Conservation (phyloP, 2,888 invertebrate species). For the Hartigia nigra region DNA sequence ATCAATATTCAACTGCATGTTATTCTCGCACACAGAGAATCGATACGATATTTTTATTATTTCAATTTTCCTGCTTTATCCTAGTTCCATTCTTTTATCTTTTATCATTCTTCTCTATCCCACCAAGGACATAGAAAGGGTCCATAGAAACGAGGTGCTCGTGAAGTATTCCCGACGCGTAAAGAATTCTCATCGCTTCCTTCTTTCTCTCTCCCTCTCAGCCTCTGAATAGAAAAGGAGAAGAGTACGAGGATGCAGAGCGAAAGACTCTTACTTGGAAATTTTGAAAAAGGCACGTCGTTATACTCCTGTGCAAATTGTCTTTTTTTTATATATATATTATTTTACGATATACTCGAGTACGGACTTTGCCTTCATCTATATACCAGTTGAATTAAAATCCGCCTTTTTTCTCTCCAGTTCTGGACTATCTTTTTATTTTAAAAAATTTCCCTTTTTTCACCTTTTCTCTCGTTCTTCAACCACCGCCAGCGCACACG, state of each 20-base stretch:
- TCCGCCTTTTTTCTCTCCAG: conserved; percentile 16
- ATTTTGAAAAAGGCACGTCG: neutral
- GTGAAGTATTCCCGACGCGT: conserved; percentile 6
- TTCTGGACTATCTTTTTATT: conserved; percentile 26
- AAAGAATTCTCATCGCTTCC: conserved; percentile 6
- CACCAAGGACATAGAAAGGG: neutral
- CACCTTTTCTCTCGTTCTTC: neutral
- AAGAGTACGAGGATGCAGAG: neutral
- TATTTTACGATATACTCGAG: neutral
- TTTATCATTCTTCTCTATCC: neutral
- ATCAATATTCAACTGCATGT: neutral
- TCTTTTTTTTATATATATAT: neutral
- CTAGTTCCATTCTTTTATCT: neutral
- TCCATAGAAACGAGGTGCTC: neutral
- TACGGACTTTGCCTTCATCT: neutral
- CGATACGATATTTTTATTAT: neutral
- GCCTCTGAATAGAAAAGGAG: neutral
- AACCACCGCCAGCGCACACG: conserved; percentile 7
- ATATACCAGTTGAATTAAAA: neutral
- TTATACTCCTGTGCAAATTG: neutral
- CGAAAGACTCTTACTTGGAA: neutral
- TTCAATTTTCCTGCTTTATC: neutral
- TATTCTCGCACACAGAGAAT: neutral
- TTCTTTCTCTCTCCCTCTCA: neutral
- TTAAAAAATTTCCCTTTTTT: conserved; percentile 11